These are phyloP conservation scores for Gambusia holbrooki DNA, from an alignment of 2,113 vertebrate genomes.

Conservation along the genomic window DNA sequence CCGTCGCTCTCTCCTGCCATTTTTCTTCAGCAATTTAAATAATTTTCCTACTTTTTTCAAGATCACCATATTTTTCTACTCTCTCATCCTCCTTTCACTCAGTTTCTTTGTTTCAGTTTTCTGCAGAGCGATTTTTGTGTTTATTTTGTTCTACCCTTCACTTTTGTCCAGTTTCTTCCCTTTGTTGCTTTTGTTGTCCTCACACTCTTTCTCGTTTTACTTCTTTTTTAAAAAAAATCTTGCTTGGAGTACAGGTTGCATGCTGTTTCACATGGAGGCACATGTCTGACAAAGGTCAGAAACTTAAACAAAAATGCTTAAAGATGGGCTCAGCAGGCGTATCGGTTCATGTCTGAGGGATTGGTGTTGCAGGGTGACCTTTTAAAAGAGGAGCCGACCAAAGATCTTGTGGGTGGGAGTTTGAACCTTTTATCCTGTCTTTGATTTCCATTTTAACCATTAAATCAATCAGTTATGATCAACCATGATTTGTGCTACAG, in stretches of 20 bases:
- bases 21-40: slow-evolving; percentile 5
- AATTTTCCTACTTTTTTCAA: neutral
- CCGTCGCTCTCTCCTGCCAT: neutral
- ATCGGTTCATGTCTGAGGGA: slow-evolving; percentile 34
- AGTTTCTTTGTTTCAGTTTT: neutral
- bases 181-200: slow-evolving; percentile 6
- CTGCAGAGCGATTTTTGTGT: neutral
- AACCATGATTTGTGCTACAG: neutral
- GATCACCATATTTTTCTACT: neutral
- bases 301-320: slow-evolving; percentile 36
- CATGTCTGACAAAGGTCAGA: slow-evolving; percentile 65
- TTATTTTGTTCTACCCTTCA: neutral
- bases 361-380: slow-evolving; percentile 22
- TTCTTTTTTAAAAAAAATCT: neutral
- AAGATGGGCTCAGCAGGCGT: slow-evolving; percentile 49
- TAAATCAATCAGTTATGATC: neutral
- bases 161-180: neutral
- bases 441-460: neutral
- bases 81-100: neutral
- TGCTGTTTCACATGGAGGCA: slow-evolving; percentile 45
- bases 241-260: slow-evolving; percentile 59
- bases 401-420: neutral
- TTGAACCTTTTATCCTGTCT: slow-evolving; percentile 9
- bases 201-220: neutral
- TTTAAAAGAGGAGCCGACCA: slow-evolving; percentile 36